A percentile compares a stretch with the other conserved stretches of the same genome.
phyloP scores from a whole-genome alignment of 2,888 invertebrate species.

The Malthinus flaveolus region DNA sequence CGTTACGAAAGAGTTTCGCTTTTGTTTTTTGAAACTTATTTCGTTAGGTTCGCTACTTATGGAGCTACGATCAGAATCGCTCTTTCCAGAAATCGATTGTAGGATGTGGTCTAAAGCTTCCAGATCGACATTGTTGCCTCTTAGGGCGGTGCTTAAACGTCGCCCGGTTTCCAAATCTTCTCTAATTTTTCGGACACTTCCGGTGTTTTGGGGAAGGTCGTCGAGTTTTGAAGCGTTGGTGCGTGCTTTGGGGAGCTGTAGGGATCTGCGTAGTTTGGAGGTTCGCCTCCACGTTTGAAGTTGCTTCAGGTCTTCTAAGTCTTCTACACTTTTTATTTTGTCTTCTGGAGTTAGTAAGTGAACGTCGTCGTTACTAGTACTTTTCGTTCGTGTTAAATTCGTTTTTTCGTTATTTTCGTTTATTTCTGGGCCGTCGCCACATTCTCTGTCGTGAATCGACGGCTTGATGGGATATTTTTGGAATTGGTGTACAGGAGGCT shows the following conservation, averaged over 20 bases:
- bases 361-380: constrained; percentile 58
- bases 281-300: constrained; percentile 65
- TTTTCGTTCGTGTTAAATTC: constrained; percentile 50
- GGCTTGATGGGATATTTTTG: constrained; percentile 35
- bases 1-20: constrained; percentile 60
- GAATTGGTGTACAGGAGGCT: constrained; percentile 51
- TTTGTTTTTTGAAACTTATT: constrained; percentile 39
- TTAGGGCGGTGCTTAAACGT: constrained; percentile 57
- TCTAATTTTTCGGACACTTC: constrained; percentile 59
- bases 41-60: constrained; percentile 37
- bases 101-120: constrained; percentile 59
- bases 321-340: constrained; percentile 47
- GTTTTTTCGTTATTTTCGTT: constrained; percentile 42
- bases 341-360: constrained; percentile 41
- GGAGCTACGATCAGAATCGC: constrained; percentile 38
- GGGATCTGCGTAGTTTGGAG: constrained; percentile 65
- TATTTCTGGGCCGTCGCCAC: constrained; percentile 46
- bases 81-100: constrained; percentile 50
- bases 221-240: constrained; percentile 37
- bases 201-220: constrained; percentile 56
- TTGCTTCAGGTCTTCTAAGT: constrained; percentile 49
- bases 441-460: constrained; percentile 39
- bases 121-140: constrained; percentile 59
- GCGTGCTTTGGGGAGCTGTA: constrained; percentile 65
- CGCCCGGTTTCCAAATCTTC: constrained; percentile 61